These are phyloP conservation scores for Dione juno DNA, from an alignment of 2,888 invertebrate genomes.

Conservation along the genomic window DNA sequence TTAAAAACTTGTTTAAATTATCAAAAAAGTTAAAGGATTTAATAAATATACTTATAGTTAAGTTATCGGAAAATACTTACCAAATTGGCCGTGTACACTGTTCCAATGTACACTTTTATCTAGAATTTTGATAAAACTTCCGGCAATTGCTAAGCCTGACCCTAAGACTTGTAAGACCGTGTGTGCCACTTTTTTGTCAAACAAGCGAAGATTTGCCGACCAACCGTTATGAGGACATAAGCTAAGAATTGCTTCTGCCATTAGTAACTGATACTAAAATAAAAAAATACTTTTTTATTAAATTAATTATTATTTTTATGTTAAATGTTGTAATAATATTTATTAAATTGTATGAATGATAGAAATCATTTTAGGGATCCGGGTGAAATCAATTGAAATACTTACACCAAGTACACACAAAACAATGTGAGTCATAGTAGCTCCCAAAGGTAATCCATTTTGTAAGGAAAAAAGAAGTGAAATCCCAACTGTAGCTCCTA, in stretches of 20 bases:
- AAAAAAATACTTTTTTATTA: too few relatives aligned
- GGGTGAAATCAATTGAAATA: slow-evolving; percentile 32
- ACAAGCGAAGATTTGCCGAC: slow-evolving; percentile 61
- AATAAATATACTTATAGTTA: not conserved
- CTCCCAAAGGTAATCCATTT: slow-evolving; percentile 54
- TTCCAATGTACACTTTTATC: slow-evolving; percentile 57
- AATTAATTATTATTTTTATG: not conserved
- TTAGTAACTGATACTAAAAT: slow-evolving; percentile 70
- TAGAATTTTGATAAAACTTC: slow-evolving; percentile 61
- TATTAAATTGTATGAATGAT: not conserved
- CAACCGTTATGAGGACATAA: slow-evolving; percentile 66
- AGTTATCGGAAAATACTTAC: slow-evolving; percentile 44
- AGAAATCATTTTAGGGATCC: not conserved
- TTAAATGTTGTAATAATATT: not conserved
- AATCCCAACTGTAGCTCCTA: slow-evolving; percentile 62
- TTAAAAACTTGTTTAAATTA: too few relatives aligned
- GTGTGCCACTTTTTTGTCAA: slow-evolving; percentile 66
- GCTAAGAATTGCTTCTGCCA: slow-evolving; percentile 68
- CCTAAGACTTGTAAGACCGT: slow-evolving; percentile 67
- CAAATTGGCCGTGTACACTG: slow-evolving; percentile 64
- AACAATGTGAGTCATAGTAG: slow-evolving; percentile 61
- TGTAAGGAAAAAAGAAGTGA: slow-evolving; percentile 57
- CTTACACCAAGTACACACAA: slow-evolving; percentile 74
- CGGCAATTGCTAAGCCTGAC: slow-evolving; percentile 64
- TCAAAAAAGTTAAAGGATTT: too few relatives aligned